A percentile compares a stretch with the other conserved stretches of the same genome.
Conservation (phyloP, 2,888 invertebrate species). For the Mesoligia furuncula region DNA sequence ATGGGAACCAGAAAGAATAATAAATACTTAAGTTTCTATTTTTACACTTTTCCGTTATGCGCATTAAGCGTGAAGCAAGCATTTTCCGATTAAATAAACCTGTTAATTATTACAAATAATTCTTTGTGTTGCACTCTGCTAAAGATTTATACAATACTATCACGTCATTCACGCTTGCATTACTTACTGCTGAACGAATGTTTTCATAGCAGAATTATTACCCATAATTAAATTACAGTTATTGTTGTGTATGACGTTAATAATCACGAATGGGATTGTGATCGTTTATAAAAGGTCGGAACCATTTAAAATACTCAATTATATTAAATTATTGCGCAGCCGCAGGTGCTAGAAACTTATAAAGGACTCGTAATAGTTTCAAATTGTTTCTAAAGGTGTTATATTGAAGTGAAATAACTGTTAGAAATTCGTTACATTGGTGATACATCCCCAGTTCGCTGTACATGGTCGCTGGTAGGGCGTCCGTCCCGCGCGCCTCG, state of each 20-base stretch:
- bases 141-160: conserved; percentile 59
- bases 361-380: neutral
- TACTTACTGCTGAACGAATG: conserved; percentile 17
- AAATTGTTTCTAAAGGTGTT: conserved; percentile 13
- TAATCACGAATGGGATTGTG: conserved; percentile 18
- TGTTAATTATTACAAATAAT: conserved; percentile 49
- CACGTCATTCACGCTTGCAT: conserved; percentile 56
- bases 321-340: conserved; percentile 7
- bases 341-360: conserved; percentile 15
- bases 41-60: conserved; percentile 45
- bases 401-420: conserved; percentile 15
- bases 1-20: conserved; percentile 19
- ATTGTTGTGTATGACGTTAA: conserved; percentile 13
- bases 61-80: conserved; percentile 43
- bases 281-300: neutral
- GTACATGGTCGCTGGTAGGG: conserved; percentile 77
- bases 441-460: conserved; percentile 69
- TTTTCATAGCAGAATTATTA: conserved; percentile 20
- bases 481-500: conserved; percentile 69
- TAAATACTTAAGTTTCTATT: conserved; percentile 26
- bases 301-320: conserved; percentile 9
- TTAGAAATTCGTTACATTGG: conserved; percentile 53
- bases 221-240: conserved; percentile 16
- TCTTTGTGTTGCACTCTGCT: conserved; percentile 40
- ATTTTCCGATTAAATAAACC: conserved; percentile 49